Percentiles rank a stretch among this genome's conserved stretches.
Conservation (phyloP, 1,140 invertebrate species). For the Drosophila pseudoobscura region DNA sequence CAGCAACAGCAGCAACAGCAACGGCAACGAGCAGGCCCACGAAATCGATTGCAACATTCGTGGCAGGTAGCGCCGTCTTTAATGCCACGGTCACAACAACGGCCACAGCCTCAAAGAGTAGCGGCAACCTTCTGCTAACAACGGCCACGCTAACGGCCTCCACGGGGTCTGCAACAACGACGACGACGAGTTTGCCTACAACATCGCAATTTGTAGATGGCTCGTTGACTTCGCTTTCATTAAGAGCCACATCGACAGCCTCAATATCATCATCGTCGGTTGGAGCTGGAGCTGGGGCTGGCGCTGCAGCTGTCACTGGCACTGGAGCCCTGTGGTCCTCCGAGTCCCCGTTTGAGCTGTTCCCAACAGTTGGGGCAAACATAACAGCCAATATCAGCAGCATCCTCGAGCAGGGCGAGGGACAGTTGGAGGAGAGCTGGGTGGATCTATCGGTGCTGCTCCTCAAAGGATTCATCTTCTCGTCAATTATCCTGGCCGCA, state of each 20-base stretch:
- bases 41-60: slow-evolving; percentile 60
- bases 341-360: slow-evolving; percentile 48
- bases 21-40: slow-evolving; percentile 37
- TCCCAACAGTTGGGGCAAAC: slow-evolving; percentile 59
- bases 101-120: slow-evolving; percentile 22
- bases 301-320: too few species aligned
- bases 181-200: slow-evolving; percentile 52
- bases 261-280: neutral
- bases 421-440: slow-evolving; percentile 82
- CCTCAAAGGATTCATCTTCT: slow-evolving; percentile 90
- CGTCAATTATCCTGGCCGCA: slow-evolving; percentile 92
- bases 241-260: slow-evolving; percentile 60
- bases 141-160: slow-evolving; percentile 9
- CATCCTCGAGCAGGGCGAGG: slow-evolving; percentile 23
- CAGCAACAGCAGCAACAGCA: slow-evolving; percentile 4
- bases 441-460: slow-evolving; percentile 85
- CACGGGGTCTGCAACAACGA: slow-evolving; percentile 23
- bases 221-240: slow-evolving; percentile 76
- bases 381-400: slow-evolving; percentile 59
- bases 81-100: slow-evolving; percentile 36
- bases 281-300: too few species aligned
- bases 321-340: slow-evolving; percentile 14
- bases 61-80: slow-evolving; percentile 40
- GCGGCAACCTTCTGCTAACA: slow-evolving; percentile 31
- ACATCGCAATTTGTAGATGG: slow-evolving; percentile 67